Evolutionary conservation across 2,888 invertebrate species (phyloP).

Genomic region (Mycalesis mineus): DNA sequence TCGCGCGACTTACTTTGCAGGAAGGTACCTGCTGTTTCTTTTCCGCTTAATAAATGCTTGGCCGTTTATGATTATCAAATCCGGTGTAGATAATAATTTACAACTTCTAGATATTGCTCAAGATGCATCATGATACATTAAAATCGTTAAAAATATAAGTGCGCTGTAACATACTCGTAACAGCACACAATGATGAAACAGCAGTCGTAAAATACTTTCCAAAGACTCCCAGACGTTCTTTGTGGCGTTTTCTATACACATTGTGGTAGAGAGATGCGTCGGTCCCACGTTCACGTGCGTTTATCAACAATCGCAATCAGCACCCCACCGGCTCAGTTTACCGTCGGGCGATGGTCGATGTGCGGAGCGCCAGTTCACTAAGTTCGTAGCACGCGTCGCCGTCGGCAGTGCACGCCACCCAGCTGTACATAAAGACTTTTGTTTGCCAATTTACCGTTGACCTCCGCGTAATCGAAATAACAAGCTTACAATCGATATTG

Average conservation of each 20-base stretch:
- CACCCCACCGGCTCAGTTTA: constrained; percentile 21
- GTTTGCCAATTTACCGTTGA: not conserved
- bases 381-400: constrained; percentile 21
- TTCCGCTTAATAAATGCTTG: too few species aligned
- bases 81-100: not conserved
- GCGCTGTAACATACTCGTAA: too few species aligned
- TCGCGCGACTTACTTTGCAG: too few species aligned
- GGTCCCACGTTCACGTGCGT: constrained; percentile 24
- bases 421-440: not conserved
- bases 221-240: not conserved
- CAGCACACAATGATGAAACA: not conserved
- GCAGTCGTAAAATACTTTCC: not conserved
- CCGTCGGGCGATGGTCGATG: not conserved
- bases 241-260: constrained; percentile 11
- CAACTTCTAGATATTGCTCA: too few species aligned
- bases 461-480: constrained; percentile 6
- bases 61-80: too few species aligned
- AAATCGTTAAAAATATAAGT: too few species aligned
- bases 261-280: constrained; percentile 21
- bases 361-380: not conserved
- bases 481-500: not conserved
- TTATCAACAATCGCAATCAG: constrained; percentile 20
- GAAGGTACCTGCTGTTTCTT: too few species aligned
- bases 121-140: too few species aligned
- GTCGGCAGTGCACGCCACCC: constrained; percentile 19